Evolutionary conservation across 2,113 vertebrate species (phyloP), one percentile per base, ranked within the genome.

Genomic region (Cephalophus harveyi): DNA sequence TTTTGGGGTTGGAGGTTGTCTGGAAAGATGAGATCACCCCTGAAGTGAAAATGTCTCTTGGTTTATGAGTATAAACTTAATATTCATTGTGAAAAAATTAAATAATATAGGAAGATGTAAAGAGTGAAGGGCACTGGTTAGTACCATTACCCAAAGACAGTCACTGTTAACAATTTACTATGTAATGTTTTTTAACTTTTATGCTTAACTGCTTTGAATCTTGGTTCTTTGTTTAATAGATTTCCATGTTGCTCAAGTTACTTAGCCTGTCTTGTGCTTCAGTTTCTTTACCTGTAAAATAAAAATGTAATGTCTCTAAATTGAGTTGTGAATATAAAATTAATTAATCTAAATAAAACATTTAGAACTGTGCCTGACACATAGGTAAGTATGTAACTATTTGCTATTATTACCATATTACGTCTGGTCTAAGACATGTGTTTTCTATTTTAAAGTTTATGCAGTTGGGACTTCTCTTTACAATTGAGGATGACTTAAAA

Each of bases 371-470:
- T 57, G 16, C 46, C 60, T 87, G 33, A 46, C 52, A 78, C 11
- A 48, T 60, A 82, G 55, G 84, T 52, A 60, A 67, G 7, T 10
- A 28, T 40, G 13, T 89, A 87, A 54, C 5, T 89, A 27, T 86
- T 91, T 91, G 46, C 17, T 88, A 43, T 82, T 87, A 62, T 59
- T 97, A 43, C 15, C 15, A 23, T 71, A 28, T 54, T 57, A 15
- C 86, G 21, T 78, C 25, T 30, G 67, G 50, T 95, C 14, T 86
- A 82, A 93, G 78, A 36, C 36, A 46, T 93, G 48, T 79, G 28
- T 90, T 87, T 96, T 93, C 52, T 64, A 14, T 96, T 92, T 96
- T 94, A 83, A 93, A 90, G 59, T 92, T 88, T 88, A 48, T 54
- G 6, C n/a, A 79, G 0, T 87, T 87, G 28, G 40, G 50, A 64